Evolutionary conservation across 1,140 invertebrate genomes (phyloP), one percentile per base, ranked within the genome.

Genomic region (Brachionus calyciflorus): DNA sequence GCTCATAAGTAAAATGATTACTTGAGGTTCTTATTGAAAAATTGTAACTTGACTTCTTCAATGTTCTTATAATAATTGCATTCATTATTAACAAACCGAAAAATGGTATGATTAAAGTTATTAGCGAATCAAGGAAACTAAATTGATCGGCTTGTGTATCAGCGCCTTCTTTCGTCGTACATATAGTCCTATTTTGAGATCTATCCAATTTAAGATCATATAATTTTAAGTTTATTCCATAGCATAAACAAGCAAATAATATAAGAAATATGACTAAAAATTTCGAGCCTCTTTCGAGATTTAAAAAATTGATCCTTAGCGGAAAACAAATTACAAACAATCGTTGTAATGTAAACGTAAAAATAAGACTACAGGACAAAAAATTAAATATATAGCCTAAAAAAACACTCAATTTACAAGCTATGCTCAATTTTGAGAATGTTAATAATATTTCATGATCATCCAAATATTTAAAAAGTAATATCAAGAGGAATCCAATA

Each of bases 271-370:
- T 19, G 9, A 73, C 51, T 21, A 73, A 24, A 14, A 73, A 19
- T 51, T 73, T 73, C 3, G 69, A 73, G 28, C 51, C 33, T 1
- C 46, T 21, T 55, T 73, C 69, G n/a, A 73, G 30, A 33, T 73
- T 49, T 19, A 73, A 24, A 33, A 73, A 51, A 21, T 73, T 55
- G 6, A 51, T 28, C n/a, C 51, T 7, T 1, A 73, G 26, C 30
- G 69, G 69, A 73, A 73, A 73, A 51, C 69, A 55, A 26, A 73
- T 73, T n/a, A 55, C 46, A 73, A 40, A 49, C n/a, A 73, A 10
- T 55, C 69, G 46, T 55, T 73, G 69, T 49, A 73, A 17, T 12
- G 69, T 73, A 46, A 73, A 73, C 19, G 69, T 55, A 37, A 73
- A 55, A 40, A 73, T 55, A 5, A 73, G 24, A 19, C 46, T 73